Conservation (phyloP, 2,888 invertebrate species). For the Troilus luridus region DNA sequence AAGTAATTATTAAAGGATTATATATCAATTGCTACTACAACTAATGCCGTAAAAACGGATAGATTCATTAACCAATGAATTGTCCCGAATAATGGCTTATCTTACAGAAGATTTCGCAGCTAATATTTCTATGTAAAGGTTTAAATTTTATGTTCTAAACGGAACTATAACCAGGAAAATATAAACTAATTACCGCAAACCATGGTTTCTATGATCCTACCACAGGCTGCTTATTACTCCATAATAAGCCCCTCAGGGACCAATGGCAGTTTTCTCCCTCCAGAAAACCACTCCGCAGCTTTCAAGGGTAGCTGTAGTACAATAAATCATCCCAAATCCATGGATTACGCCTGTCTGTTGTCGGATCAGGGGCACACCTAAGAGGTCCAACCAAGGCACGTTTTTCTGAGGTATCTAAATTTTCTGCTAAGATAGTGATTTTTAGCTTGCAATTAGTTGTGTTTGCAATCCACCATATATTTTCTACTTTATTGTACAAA, state of each 20-base stretch:
- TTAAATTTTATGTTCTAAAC: no score
- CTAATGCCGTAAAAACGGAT: no score
- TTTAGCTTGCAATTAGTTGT: no score
- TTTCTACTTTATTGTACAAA: no score
- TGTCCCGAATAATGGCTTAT: no score
- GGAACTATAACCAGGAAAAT: not conserved
- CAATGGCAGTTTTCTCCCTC: not conserved
- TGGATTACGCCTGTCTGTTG: not conserved
- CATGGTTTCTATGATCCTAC: not conserved
- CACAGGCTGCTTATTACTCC: not conserved
- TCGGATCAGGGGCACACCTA: not conserved
- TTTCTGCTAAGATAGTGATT: no score
- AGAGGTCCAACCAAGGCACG: not conserved
- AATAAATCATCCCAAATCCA: conserved; percentile 16
- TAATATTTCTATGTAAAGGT: no score
- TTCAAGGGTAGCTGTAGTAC: not conserved
- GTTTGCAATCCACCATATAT: no score
- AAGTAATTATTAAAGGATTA: no score
- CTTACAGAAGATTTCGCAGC: no score
- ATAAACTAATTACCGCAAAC: not conserved
- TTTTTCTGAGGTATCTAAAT: not conserved
- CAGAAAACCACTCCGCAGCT: not conserved
- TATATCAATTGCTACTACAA: no score
- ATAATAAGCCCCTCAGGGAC: not conserved
- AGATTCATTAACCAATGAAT: no score